These are phyloP conservation scores for Diabrotica undecimpunctata DNA, from an alignment of 1,140 invertebrate species.

Conservation along the genomic window DNA sequence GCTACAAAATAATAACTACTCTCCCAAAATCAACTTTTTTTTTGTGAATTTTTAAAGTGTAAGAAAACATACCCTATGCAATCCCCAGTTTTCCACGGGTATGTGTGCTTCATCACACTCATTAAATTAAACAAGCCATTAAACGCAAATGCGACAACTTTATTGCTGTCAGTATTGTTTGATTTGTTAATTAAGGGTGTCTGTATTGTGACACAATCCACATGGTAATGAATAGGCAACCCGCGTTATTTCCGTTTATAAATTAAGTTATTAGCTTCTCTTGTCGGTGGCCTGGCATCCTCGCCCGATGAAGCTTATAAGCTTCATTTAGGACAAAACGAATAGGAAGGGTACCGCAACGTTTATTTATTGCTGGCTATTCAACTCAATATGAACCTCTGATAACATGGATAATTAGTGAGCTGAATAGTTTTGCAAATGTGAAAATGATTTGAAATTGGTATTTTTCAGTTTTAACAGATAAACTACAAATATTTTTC, in stretches of 20 bases:
- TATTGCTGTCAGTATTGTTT: conserved; percentile 13
- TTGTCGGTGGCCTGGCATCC: not conserved
- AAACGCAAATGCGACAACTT: conserved; percentile 21
- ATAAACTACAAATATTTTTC: too few species aligned
- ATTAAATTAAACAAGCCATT: conserved; percentile 19
- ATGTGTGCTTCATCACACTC: conserved; percentile 4
- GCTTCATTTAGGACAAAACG: not conserved
- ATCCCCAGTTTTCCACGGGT: conserved; percentile 3
- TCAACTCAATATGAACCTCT: too few species aligned
- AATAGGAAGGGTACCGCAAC: not conserved
- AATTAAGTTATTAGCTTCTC: conserved; percentile 2
- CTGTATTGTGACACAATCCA: conserved; percentile 6
- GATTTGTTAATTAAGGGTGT: conserved; percentile 19
- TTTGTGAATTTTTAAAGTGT: too few species aligned
- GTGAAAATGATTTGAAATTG: too few species aligned
- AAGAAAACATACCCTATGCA: not conserved
- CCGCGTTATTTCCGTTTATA: not conserved
- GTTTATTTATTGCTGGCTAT: not conserved
- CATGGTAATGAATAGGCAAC: conserved; percentile 2
- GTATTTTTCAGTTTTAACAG: too few species aligned
- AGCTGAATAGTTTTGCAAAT: too few species aligned
- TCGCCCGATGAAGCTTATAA: not conserved
- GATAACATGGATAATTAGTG: too few species aligned
- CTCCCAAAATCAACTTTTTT: too few species aligned
- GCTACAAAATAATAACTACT: too few species aligned